Base-by-base conservation (phyloP, 1,140 invertebrate genomes). In the Nebria ingens region DNA sequence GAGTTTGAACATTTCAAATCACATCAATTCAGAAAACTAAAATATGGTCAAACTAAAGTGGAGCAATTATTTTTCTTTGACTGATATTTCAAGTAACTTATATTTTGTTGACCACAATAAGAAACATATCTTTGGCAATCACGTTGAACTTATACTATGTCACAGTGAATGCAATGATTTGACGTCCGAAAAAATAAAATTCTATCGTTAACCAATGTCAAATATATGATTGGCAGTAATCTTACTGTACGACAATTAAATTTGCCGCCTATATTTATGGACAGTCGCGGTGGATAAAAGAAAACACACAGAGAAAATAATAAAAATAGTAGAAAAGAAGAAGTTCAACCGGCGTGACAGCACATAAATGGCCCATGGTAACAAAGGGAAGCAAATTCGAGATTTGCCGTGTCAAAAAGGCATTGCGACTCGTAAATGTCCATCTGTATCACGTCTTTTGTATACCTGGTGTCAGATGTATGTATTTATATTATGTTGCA, bases 331-430 rank as follows among this genome's bases (percentile, higher is more conserved):
- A n/a, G n/a, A n/a, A n/a, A n/a, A n/a, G n/a, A n/a, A 9, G 25
- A 9, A n/a, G 25, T 9, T n/a, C 25, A 9, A 6, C n/a, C n/a
- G n/a, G 6, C 25, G 25, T 34, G 25, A 34, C 25, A 34, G 25
- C 25, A 34, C 25, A 34, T 34, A 34, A 34, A 34, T 17, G 15
- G 9, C 17, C 9, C 40, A 11, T 17, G 40, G 6, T 45, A 45
- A 45, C 40, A 45, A 45, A 45, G 17, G 40, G 40, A 45, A 45
- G 40, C 40, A 45, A 45, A 45, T 45, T 45, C 40, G 40, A 45
- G 40, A 45, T 45, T 45, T 45, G 40, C 40, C 15, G 40, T 45
- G 15, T 45, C 40, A 6, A 45, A 45, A 45, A 45, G 17, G 40
- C 9, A n/a, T n/a, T 17, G 9, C 15, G 6, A 17, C 40, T 45